A percentile compares a stretch with the other conserved stretches of the same genome.
These are phyloP conservation scores for Phortica okadai DNA, from an alignment of 2,888 invertebrate species.

Conservation along the genomic window DNA sequence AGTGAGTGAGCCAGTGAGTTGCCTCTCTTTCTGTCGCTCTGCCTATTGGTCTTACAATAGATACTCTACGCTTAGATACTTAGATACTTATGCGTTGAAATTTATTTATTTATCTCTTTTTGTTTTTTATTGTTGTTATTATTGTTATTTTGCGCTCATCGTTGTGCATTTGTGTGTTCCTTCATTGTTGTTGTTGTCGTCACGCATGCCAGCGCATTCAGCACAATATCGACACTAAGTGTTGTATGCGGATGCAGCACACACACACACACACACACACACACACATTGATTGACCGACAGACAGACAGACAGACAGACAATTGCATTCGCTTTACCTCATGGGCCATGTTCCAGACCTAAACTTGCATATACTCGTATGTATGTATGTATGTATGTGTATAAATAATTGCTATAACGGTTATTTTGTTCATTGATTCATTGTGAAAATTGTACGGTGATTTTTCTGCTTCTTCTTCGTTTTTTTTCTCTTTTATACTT, in stretches of 20 bases:
- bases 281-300: background rate
- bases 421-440: background rate
- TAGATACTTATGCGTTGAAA: too few species aligned
- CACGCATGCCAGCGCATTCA: slow-evolving; percentile 71
- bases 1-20: background rate
- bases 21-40: background rate
- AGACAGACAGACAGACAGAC: too few species aligned
- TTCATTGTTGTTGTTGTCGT: slow-evolving; percentile 47
- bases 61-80: too few species aligned
- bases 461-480: background rate
- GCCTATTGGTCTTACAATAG: slow-evolving; percentile 5
- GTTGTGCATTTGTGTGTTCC: slow-evolving; percentile 27
- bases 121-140: slow-evolving; percentile 10
- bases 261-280: slow-evolving; percentile 16
- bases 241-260: slow-evolving; percentile 14
- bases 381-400: background rate
- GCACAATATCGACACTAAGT: slow-evolving; percentile 57
- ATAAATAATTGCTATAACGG: slow-evolving; percentile 17
- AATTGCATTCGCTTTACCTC: background rate
- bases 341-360: background rate
- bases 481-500: background rate
- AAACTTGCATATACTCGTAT: slow-evolving; percentile 11
- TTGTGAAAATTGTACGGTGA: background rate
- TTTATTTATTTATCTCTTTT: background rate
- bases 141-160: background rate